phyloP scores from a whole-genome alignment of 2,113 vertebrate species.

The Naja naja region DNA sequence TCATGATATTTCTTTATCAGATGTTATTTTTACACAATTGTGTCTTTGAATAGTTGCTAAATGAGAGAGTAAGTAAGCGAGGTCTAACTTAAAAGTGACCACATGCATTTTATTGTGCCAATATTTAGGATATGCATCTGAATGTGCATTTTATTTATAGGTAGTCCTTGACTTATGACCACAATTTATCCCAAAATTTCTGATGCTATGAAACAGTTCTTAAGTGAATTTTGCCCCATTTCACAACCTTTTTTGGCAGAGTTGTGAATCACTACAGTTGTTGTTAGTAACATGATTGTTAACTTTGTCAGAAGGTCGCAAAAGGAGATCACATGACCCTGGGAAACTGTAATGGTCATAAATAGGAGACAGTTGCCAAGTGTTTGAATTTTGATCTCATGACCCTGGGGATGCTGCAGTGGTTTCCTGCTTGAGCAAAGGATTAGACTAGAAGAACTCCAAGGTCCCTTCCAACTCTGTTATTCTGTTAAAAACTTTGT shows the following conservation, averaged over 20 bases:
- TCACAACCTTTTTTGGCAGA: background rate
- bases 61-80: no score
- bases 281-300: background rate
- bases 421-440: background rate
- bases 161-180: background rate
- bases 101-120: background rate
- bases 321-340: background rate
- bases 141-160: background rate
- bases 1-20: no score
- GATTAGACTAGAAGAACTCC: background rate
- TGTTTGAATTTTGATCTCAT: background rate
- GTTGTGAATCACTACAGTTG: background rate
- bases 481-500: background rate
- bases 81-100: no score
- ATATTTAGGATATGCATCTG: background rate
- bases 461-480: background rate
- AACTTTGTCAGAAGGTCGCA: background rate
- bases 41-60: no score
- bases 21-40: no score
- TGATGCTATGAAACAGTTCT: background rate
- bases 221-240: no score
- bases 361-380: background rate
- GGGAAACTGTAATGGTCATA: background rate
- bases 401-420: background rate
- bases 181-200: background rate